Conservation (phyloP, 2,888 invertebrate species). For the Brachycybe producta region DNA sequence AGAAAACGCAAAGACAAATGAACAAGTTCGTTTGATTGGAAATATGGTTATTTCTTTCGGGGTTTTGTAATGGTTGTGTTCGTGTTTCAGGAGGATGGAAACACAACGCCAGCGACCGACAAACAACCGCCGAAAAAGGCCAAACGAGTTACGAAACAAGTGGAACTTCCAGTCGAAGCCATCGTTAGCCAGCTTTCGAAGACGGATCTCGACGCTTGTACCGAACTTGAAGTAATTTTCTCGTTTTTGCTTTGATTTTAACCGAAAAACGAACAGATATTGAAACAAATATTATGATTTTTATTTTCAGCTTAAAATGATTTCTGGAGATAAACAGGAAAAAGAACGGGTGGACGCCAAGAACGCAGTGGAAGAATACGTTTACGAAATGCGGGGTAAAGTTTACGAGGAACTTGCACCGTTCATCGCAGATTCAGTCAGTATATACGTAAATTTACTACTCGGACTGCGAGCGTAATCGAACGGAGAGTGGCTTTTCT, state of each 20-base stretch:
- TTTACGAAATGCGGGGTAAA: slow-evolving; percentile 89
- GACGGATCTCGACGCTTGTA: slow-evolving; percentile 54
- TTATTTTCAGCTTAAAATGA: slow-evolving; percentile 54
- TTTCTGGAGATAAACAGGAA: slow-evolving; percentile 75
- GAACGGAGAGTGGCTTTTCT: neutral
- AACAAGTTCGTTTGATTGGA: neutral
- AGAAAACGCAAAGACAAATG: neutral
- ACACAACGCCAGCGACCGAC: too few species aligned
- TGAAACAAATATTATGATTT: too few species aligned
- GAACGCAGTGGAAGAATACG: slow-evolving; percentile 95
- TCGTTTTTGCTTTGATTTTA: slow-evolving; percentile 20
- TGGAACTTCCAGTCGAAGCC: slow-evolving; percentile 68
- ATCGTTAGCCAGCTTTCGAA: slow-evolving; percentile 55
- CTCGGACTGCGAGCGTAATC: slow-evolving; percentile 3
- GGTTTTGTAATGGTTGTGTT: neutral
- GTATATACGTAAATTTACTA: slow-evolving; percentile 35
- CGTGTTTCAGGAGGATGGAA: neutral
- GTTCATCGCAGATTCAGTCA: slow-evolving; percentile 59
- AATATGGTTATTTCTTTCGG: neutral
- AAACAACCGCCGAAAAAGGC: slow-evolving; percentile 4
- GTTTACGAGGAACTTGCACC: slow-evolving; percentile 57
- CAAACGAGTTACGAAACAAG: slow-evolving; percentile 14
- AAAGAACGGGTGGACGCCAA: slow-evolving; percentile 90
- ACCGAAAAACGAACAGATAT: neutral
- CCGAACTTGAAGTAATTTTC: slow-evolving; percentile 60